Percentiles rank a stretch among this genome's conserved stretches.
Conservation (phyloP, 2,797 vertebrate species). For the Danio kyathit region DNA sequence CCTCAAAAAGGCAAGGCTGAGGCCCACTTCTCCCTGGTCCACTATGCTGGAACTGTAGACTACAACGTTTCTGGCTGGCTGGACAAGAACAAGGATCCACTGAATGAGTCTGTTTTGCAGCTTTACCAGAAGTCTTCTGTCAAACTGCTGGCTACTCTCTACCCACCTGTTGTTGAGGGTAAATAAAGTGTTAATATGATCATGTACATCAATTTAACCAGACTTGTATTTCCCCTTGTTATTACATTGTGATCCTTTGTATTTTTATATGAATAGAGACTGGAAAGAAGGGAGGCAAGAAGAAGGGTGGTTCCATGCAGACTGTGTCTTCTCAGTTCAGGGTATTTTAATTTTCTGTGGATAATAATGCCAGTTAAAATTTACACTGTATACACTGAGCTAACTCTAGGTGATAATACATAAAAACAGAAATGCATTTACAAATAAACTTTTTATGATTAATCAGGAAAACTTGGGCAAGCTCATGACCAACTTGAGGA, state of each 20-base stretch:
- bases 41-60: constrained; percentile 91
- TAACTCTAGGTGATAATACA: background rate
- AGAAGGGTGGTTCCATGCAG: constrained; percentile 91
- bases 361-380: too few relatives aligned
- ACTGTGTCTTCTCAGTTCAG: constrained; percentile 90
- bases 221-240: background rate
- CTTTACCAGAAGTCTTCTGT: constrained; percentile 85
- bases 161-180: constrained; percentile 79
- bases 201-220: background rate
- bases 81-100: constrained; percentile 92
- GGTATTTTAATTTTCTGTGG: constrained; percentile 69
- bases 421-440: background rate
- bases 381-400: too few relatives aligned
- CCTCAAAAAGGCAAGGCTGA: constrained; percentile 84
- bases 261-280: constrained; percentile 50
- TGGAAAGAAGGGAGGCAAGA: constrained; percentile 86
- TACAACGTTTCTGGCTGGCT: constrained; percentile 90
- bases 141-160: constrained; percentile 81
- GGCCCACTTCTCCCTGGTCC: constrained; percentile 87
- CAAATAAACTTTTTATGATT: background rate
- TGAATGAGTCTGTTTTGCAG: constrained; percentile 88
- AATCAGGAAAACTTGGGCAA: constrained; percentile 90
- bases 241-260: background rate
- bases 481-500: constrained; percentile 87
- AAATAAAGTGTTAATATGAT: background rate